Evolutionary conservation across 2,888 invertebrate genomes (phyloP).

Genomic region (Synergus japonicus): DNA sequence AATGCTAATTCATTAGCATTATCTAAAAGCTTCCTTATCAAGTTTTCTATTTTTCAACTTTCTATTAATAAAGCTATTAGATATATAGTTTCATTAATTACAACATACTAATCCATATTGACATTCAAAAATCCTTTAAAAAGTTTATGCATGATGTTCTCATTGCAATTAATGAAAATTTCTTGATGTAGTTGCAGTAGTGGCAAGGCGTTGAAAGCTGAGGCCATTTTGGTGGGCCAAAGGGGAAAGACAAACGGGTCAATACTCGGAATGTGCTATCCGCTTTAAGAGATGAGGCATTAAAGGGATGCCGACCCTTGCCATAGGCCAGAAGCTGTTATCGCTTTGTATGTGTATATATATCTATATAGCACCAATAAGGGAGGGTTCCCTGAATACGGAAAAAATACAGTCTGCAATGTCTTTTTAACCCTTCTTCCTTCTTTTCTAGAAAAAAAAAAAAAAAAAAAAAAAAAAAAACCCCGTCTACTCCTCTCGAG

Average conservation of each 20-base stretch:
- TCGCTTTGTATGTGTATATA: conserved; percentile 27
- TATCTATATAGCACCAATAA: not conserved
- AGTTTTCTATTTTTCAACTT: too few relatives aligned
- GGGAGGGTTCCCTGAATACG: conserved; percentile 2
- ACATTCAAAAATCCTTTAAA: not conserved
- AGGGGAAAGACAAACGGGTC: conserved; percentile 70
- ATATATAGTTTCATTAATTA: too few relatives aligned
- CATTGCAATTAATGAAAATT: not conserved
- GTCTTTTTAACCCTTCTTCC: not conserved
- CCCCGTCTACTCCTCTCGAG: not conserved
- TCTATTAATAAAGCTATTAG: too few relatives aligned
- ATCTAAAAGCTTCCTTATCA: too few relatives aligned
- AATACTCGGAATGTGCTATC: conserved; percentile 73
- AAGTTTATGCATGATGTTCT: not conserved
- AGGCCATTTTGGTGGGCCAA: conserved; percentile 44
- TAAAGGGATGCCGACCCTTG: conserved; percentile 63
- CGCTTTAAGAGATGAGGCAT: conserved; percentile 70
- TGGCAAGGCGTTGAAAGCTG: conserved; percentile 31
- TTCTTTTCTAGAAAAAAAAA: conserved; percentile 1
- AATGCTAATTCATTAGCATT: too few relatives aligned
- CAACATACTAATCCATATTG: too few relatives aligned
- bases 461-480: not conserved
- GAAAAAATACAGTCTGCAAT: conserved; percentile 12
- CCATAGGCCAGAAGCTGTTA: conserved; percentile 48
- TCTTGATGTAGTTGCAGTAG: conserved; percentile 42